Evolutionary conservation across 2,113 vertebrate genomes (phyloP).

Genomic region (Rousettus leschenaultii): DNA sequence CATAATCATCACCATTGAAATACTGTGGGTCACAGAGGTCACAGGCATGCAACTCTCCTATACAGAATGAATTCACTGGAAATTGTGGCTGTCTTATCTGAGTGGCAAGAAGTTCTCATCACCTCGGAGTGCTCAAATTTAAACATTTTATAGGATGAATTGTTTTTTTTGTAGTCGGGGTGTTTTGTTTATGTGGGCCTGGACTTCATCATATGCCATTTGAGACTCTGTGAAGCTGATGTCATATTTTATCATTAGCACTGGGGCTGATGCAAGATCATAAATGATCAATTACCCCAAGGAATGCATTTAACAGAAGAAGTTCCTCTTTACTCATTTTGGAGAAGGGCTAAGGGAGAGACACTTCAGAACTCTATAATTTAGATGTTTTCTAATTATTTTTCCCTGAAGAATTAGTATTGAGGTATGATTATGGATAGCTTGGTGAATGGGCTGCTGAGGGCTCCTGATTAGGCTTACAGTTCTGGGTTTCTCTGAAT

Average conservation of each 20-base stretch:
- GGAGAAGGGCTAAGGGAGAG: background rate
- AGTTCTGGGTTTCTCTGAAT: background rate
- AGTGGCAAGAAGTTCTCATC: background rate
- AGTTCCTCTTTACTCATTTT: conserved; percentile 54
- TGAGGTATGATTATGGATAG: background rate
- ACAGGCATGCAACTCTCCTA: rapidly evolving
- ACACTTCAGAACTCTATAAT: background rate
- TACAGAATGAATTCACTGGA: background rate
- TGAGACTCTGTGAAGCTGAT: conserved; percentile 66
- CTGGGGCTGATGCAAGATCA: conserved; percentile 68
- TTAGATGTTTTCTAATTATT: conserved; percentile 36
- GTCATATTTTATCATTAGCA: conserved; percentile 70
- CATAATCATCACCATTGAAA: background rate
- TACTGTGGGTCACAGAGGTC: background rate
- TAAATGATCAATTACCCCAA: conserved; percentile 70
- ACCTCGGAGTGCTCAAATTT: background rate
- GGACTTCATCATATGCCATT: conserved; percentile 49
- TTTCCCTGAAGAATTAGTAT: background rate
- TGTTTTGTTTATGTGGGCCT: conserved; percentile 41
- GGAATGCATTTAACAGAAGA: conserved; percentile 38
- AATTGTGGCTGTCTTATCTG: background rate
- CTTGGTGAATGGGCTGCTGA: background rate
- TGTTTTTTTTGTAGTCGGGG: background rate
- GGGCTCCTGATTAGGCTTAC: background rate
- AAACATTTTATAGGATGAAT: background rate